Evolutionary conservation across 1,140 invertebrate species (phyloP).

Genomic region (Drosophila neocordata): DNA sequence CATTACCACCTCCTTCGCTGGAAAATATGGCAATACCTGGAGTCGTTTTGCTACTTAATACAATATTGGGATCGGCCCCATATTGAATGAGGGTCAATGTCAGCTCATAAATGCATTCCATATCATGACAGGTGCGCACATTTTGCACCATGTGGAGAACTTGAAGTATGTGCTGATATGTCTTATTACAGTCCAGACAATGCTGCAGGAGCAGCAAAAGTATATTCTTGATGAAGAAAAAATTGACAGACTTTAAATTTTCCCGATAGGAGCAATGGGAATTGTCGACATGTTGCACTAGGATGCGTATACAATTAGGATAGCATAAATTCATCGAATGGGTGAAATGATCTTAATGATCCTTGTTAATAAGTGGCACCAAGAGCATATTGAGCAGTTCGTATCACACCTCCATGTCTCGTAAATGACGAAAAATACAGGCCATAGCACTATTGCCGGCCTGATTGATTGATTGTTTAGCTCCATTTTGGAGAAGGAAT

Average conservation of each 20-base stretch:
- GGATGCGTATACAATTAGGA: conserved; percentile 88
- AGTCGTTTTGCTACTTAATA: conserved; percentile 83
- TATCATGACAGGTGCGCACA: conserved; percentile 86
- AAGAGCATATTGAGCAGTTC: conserved; percentile 88
- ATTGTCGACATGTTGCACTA: conserved; percentile 88
- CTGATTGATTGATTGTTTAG: conserved; percentile 88
- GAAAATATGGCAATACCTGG: conserved; percentile 79
- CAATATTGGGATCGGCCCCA: conserved; percentile 87
- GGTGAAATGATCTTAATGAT: conserved; percentile 89
- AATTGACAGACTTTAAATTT: conserved; percentile 88
- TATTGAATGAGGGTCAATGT: conserved; percentile 87
- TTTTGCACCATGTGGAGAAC: conserved; percentile 88
- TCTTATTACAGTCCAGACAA: conserved; percentile 87
- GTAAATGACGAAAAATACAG: conserved; percentile 88
- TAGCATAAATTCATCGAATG: conserved; percentile 91
- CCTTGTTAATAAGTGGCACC: conserved; percentile 89
- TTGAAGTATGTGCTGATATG: conserved; percentile 87
- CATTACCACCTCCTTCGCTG: conserved; percentile 54
- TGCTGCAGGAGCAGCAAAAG: conserved; percentile 87
- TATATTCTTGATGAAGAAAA: conserved; percentile 87
- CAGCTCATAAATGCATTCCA: conserved; percentile 88
- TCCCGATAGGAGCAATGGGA: conserved; percentile 88
- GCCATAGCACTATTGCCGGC: conserved; percentile 88
- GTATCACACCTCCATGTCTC: conserved; percentile 91
- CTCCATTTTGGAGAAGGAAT: conserved; percentile 87